These are phyloP conservation scores for Biston stratarius DNA, from an alignment of 2,888 invertebrate genomes.

Conservation along the genomic window DNA sequence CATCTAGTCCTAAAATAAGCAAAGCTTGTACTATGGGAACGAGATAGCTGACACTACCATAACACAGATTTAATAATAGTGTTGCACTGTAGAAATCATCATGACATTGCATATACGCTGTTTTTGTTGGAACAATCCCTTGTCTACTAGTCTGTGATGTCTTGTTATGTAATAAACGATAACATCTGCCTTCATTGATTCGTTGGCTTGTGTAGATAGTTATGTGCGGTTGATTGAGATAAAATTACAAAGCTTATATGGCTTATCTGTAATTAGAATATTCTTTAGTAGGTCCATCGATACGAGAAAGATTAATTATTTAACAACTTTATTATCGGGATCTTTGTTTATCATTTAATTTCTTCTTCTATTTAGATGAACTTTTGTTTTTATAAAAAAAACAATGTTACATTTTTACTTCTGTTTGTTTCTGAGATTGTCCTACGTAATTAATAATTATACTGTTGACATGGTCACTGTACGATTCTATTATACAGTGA, in stretches of 20 bases:
- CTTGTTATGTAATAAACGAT: conserved; percentile 78
- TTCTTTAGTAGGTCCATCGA: conserved; percentile 19
- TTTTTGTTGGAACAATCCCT: conserved; percentile 68
- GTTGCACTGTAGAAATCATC: neutral
- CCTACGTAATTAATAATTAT: too few species aligned
- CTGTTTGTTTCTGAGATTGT: too few species aligned
- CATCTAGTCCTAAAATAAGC: too few species aligned
- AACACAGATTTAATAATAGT: too few species aligned
- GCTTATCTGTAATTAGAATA: conserved; percentile 29
- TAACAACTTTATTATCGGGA: conserved; percentile 26
- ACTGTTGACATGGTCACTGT: too few species aligned
- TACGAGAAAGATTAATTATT: conserved; percentile 36
- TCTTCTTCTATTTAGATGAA: neutral
- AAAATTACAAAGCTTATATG: conserved; percentile 46
- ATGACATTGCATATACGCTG: conserved; percentile 49
- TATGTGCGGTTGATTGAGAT: conserved; percentile 65
- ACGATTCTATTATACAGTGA: too few species aligned
- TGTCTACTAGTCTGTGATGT: conserved; percentile 69
- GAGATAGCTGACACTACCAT: too few species aligned
- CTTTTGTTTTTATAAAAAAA: neutral
- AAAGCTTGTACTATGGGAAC: too few species aligned
- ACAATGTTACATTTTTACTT: too few species aligned
- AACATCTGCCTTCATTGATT: conserved; percentile 73
- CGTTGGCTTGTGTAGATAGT: conserved; percentile 66
- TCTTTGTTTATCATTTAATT: neutral